Percentiles rank a stretch among this genome's conserved stretches.
Evolutionary conservation across 1,140 invertebrate genomes (phyloP).

Genomic region (Lethrus apterus): DNA sequence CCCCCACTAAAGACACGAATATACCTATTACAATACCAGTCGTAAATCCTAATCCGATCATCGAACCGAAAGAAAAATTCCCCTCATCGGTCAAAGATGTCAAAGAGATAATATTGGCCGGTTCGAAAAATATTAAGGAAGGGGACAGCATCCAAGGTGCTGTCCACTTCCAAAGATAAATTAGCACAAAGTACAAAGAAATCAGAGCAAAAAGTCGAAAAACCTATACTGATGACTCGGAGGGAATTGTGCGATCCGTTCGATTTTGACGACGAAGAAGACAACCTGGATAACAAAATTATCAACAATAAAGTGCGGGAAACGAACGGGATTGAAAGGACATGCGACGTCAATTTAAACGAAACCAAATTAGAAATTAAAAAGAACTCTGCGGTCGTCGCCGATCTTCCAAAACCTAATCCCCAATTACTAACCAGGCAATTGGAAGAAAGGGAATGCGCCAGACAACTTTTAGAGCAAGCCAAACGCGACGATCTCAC

Average conservation of each 20-base stretch:
- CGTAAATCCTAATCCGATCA: too few species aligned
- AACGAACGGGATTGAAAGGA: conserved; percentile 25
- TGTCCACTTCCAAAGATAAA: conserved; percentile 69
- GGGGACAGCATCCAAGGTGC: too few species aligned
- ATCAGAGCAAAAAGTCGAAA: conserved; percentile 35
- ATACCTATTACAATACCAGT: too few species aligned
- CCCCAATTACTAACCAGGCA: conserved; percentile 66
- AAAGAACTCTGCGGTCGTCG: conserved; percentile 17
- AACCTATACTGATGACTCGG: conserved; percentile 70
- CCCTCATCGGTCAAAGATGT: conserved; percentile 56
- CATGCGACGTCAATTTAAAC: conserved; percentile 19
- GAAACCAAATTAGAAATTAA: conserved; percentile 1
- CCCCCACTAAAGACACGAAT: too few species aligned
- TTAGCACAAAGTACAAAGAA: conserved; percentile 25
- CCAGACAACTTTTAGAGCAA: conserved; percentile 82
- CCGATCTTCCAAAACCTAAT: conserved; percentile 42
- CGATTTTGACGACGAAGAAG: conserved; percentile 84
- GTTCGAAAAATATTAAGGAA: conserved; percentile 53
- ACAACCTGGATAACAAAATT: conserved; percentile 34
- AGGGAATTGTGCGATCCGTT: conserved; percentile 84
- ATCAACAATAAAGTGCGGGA: conserved; percentile 18
- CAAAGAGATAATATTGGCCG: conserved; percentile 46
- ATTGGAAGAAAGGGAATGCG: conserved; percentile 82
- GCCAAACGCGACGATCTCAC: conserved; percentile 61
- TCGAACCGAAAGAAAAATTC: conserved; percentile 32